Evolutionary conservation across 2,888 invertebrate genomes (phyloP), one percentile per base, ranked within the genome.

Genomic region (Carcina quercana): DNA sequence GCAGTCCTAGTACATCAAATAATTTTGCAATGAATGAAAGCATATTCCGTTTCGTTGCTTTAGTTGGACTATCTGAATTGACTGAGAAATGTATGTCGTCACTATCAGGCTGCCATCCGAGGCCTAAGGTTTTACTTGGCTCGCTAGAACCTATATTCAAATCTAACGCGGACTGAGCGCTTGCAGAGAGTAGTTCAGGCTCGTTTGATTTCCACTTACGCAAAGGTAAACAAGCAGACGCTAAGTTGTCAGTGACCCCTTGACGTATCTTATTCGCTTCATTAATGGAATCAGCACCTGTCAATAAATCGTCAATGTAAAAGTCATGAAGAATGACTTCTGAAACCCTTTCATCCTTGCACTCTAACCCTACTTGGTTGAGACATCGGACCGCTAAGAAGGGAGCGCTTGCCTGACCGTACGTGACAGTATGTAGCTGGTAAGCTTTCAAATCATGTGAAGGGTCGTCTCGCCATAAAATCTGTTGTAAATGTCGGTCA

Each of bases 261-360:
- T 25, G 4, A 12, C 38, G 43, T 1, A 50, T 26, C 0, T 29
- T 5, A 3, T 10, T 10, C 1, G 38, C 31, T 5, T 42, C 36
- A 7, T 34, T n/a, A 11, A 43, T 13, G 13, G 34, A 11, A 12
- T 43, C 34, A 3, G 14, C 15, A 11, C 47, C 44, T 8, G 42
- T 42, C 3, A 48, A 24, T 12, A 50, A 19, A 22, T 53, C 50
- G 15, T 53, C 50, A 0, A 52, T 45, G 32, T 53, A 53, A 28
- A 49, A 50, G 19, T 56, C 53, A 12, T 50, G 43, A 1, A 29
- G 15, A 13, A 50, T 51, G 1, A 41, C 27, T 11, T 44, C 38
- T 4, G 37, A 11, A 5, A 52, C 28, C n/a, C 20, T 26, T 1
- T 19, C 8, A 15, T 50, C 41, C 1, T 17, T 3, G 29, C 41